These are phyloP conservation scores for Denticeps clupeoides DNA, from an alignment of 2,797 vertebrate species.

Conservation along the genomic window DNA sequence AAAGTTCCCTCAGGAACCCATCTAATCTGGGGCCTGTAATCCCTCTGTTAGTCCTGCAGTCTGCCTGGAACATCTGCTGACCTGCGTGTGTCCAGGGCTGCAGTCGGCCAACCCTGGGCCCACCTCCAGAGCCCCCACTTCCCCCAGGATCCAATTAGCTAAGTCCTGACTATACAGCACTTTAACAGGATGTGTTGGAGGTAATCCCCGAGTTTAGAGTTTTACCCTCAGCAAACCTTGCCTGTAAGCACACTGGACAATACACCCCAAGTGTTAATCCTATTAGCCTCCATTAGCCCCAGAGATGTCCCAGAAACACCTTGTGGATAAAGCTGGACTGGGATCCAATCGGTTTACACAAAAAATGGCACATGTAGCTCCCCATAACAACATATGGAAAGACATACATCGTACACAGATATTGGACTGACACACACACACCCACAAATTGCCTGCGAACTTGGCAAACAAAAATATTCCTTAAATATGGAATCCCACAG, in stretches of 20 bases:
- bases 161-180: conserved; percentile 92
- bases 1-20: conserved; percentile 45
- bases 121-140: conserved; percentile 43
- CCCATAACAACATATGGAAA: neutral
- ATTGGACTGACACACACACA: neutral
- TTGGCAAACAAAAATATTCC: too few species aligned
- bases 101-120: conserved; percentile 41
- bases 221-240: conserved; percentile 97
- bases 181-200: conserved; percentile 89
- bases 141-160: conserved; percentile 79
- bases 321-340: conserved; percentile 61
- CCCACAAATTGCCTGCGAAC: too few species aligned
- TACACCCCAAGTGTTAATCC: conserved; percentile 84
- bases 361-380: conserved; percentile 27
- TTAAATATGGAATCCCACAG: too few species aligned
- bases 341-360: conserved; percentile 58
- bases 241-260: conserved; percentile 81
- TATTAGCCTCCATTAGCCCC: conserved; percentile 81
- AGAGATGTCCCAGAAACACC: conserved; percentile 67
- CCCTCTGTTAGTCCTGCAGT: conserved; percentile 55
- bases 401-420: neutral
- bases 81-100: conserved; percentile 36
- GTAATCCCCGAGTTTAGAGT: conserved; percentile 88
- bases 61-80: conserved; percentile 63
- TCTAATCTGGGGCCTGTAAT: conserved; percentile 63